Base-by-base conservation (phyloP, 2,113 vertebrate species). In the Nyctereutes procyonoides region DNA sequence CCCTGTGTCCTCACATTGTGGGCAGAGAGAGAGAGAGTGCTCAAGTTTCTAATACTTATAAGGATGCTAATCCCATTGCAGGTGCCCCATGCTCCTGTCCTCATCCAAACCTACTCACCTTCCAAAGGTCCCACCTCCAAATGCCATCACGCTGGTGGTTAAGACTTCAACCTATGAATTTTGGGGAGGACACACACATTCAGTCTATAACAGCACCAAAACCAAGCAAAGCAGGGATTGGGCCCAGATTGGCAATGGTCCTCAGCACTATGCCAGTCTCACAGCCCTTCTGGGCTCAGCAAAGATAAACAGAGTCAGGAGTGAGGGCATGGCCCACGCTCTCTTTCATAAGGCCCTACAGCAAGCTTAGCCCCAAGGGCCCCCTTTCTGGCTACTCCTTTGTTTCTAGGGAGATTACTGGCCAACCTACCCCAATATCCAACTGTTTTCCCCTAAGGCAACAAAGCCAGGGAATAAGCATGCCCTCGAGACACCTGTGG, bases 371-470 rank as follows among this genome's bases (percentile, higher is more conserved):
- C 63, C 79, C 55, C 7, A 7, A 60, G 16, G 15, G 11, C 38
- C 56, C 10, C 99, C 35, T 99, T 98, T 84, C 98, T 98, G 96
- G 98, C 99, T 99, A 79, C 98, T 99, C 97, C 99, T 99, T 96
- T 99, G 99, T 85, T 98, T 98, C 99, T 99, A 99, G 9, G 99
- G 99, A 63, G 99, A 96, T 88, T 99, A 99, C 62, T 98, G 98
- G 1, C 99, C 96, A 79, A 99, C 99, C 0, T 99, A 99, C 94
- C 99, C 99, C 97, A 99, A 99, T 96, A 99, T 99, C 99, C 99
- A 99, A 95, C 99, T 98, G 24, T 99, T 99, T 98, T 99, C 98
- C n/a, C 98, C 97, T 10, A 98, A 93, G 12, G 98, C 96, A 94
- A 99, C 98, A 97, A 99, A 99, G n/a, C 98, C 98, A 92, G 99